Evolutionary conservation across 2,888 invertebrate genomes (phyloP).

Genomic region (Nematopogon swammerdamellus): DNA sequence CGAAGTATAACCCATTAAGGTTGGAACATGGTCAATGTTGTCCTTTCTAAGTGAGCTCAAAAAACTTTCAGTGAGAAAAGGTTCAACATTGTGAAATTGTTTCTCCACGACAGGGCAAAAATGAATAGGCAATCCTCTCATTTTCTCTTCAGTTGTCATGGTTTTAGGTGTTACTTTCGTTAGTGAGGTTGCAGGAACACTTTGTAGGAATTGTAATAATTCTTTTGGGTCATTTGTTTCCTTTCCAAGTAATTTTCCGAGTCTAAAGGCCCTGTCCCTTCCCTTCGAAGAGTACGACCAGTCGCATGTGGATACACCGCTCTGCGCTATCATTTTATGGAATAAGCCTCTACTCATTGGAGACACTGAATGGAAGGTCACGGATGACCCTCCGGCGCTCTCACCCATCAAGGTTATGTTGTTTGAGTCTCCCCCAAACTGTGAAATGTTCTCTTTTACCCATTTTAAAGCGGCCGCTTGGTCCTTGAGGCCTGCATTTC

Average conservation of each 20-base stretch:
- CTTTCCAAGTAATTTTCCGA: conserved; percentile 25
- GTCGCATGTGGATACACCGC: conserved; percentile 28
- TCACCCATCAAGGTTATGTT: conserved; percentile 39
- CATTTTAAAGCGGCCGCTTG: conserved; percentile 30
- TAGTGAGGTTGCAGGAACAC: conserved; percentile 20
- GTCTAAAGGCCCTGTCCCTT: conserved; percentile 24
- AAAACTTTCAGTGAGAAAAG: conserved; percentile 25
- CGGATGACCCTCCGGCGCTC: conserved; percentile 34
- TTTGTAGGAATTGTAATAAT: conserved; percentile 22
- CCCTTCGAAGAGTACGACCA: conserved; percentile 17
- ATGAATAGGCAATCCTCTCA: conserved; percentile 24
- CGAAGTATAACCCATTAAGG: conserved; percentile 17
- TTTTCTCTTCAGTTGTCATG: conserved; percentile 23
- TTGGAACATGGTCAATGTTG: conserved; percentile 22
- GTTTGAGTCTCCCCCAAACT: conserved; percentile 30
- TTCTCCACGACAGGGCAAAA: conserved; percentile 31
- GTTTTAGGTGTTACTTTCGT: conserved; percentile 19
- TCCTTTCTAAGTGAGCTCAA: conserved; percentile 19
- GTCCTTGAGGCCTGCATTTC: conserved; percentile 38
- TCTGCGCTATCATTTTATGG: conserved; percentile 34
- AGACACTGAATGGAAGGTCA: conserved; percentile 34
- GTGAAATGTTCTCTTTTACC: conserved; percentile 27
- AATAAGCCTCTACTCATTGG: conserved; percentile 36
- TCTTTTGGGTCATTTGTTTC: conserved; percentile 23
- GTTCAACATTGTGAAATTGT: conserved; percentile 19